Conservation (phyloP, 2,113 vertebrate genomes). For the Menidia beryllina region DNA sequence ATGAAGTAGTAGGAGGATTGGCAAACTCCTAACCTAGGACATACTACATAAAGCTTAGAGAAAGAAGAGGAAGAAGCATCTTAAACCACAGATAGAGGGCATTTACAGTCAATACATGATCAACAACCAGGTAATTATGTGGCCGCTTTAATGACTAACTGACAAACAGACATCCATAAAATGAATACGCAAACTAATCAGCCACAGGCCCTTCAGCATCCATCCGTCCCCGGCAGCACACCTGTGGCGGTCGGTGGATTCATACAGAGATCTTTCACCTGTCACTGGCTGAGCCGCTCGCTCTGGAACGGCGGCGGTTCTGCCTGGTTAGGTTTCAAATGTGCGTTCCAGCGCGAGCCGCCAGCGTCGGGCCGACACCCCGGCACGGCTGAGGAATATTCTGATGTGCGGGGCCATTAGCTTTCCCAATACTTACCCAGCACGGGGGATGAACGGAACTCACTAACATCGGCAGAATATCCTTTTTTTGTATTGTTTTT, state of each 20-base stretch:
- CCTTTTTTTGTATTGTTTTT: too few relatives aligned
- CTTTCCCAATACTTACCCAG: too few relatives aligned
- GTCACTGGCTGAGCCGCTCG: constrained; percentile 22
- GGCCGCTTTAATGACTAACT: too few relatives aligned
- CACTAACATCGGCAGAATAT: too few relatives aligned
- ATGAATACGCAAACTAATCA: too few relatives aligned
- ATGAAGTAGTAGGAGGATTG: background rate
- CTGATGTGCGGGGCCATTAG: too few relatives aligned
- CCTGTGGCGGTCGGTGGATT: constrained; percentile 64
- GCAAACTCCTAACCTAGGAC: background rate
- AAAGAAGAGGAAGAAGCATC: background rate
- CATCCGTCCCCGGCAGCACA: constrained; percentile 39
- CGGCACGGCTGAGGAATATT: constrained; percentile 23
- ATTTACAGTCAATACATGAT: too few relatives aligned
- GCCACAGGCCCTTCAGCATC: constrained; percentile 48
- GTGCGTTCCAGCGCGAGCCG: constrained; percentile 14
- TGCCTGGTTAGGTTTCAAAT: constrained; percentile 37
- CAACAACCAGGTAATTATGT: too few relatives aligned
- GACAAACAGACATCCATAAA: too few relatives aligned
- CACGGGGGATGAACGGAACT: too few relatives aligned
- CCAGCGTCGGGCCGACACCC: constrained; percentile 5
- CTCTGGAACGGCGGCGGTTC: constrained; percentile 35
- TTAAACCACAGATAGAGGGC: too few relatives aligned
- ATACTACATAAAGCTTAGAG: background rate
- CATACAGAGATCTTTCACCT: constrained; percentile 53